Evolutionary conservation across 2,888 invertebrate genomes (phyloP), one percentile per base, ranked within the genome.

Genomic region (Aphidoletes aphidimyza): DNA sequence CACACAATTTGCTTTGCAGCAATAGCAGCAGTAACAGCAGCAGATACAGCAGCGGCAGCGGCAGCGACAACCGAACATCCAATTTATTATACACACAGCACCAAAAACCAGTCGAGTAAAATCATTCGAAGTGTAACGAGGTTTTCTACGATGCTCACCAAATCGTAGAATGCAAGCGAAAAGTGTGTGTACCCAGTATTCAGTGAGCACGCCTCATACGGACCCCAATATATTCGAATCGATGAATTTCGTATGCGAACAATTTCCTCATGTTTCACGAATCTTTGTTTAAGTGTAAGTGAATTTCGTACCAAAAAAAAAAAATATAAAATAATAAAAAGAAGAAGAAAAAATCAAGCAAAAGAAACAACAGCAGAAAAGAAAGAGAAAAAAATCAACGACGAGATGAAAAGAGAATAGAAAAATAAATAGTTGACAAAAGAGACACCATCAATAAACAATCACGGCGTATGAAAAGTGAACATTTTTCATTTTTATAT

Each of bases 111-210:
- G 69, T 69, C 69, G 69, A 69, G 69, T 69, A 14, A 69, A 69
- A 69, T 69, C 69, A 69, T 69, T 69, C 69, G 34, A 30, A 69
- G 69, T 69, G 69, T 69, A 69, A 69, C 69, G 69, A 69, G 34
- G 69, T 69, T 34, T 69, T n/a, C 30, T 69, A 69, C 69, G 69
- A 69, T 69, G 69, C 69, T 69, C 69, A 54, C 22, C 22, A 54
- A 54, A 47, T 69, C 69, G 69, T 69, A 69, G 30, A 69, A 69
- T 69, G 34, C 69, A 69, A 30, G 69, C 69, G 69, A 69, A 69
- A 69, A 69, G 30, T 69, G 69, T 69, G 30, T 69, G 69, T 69
- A 69, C 30, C 26, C 9, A 30, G 26, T 69, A 11, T 69, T 69
- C 8, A 69, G 30, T 69, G 14, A 30, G 11, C 5, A 34, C 69